These are phyloP conservation scores for Atractosteus spatula DNA, from an alignment of 2,113 vertebrate genomes.

Conservation along the genomic window DNA sequence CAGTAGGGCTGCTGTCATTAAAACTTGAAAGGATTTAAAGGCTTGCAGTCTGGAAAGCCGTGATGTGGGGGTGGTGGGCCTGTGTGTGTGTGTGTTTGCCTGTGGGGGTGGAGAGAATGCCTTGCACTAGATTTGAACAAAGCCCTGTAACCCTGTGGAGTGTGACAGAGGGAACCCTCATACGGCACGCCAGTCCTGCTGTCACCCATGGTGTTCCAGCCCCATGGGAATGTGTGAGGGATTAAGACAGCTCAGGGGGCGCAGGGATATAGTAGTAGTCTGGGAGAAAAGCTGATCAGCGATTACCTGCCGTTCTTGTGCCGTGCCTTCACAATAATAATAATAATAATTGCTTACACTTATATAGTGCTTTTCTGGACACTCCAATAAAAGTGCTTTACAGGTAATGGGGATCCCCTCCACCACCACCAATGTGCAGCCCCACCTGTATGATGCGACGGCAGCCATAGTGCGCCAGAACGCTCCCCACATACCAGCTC, in stretches of 20 bases:
- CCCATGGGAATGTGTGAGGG: slow-evolving; percentile 48
- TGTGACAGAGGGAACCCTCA: slow-evolving; percentile 51
- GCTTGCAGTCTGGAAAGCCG: slow-evolving; percentile 26
- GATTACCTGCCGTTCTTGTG: too few species aligned
- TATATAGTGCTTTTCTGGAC: too few species aligned
- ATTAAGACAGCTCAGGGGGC: slow-evolving; percentile 46
- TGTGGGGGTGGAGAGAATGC: slow-evolving; percentile 53
- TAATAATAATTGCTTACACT: too few species aligned
- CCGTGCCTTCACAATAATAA: too few species aligned
- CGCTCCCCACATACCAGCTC: too few species aligned
- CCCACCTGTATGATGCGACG: too few species aligned
- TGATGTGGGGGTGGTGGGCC: slow-evolving; percentile 28
- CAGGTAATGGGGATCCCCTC: too few species aligned
- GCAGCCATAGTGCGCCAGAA: too few species aligned
- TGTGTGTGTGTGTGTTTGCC: slow-evolving; percentile 34
- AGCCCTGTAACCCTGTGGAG: slow-evolving; percentile 23
- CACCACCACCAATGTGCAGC: too few species aligned
- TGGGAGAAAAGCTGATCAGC: too few species aligned
- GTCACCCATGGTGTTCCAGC: slow-evolving; percentile 43
- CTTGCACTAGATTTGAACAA: slow-evolving; percentile 64
- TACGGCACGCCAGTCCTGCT: slow-evolving; percentile 48
- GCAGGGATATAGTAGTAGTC: slow-evolving; percentile 5
- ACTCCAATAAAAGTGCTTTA: too few species aligned
- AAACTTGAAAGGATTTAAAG: not conserved
- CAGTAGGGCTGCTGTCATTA: slow-evolving; percentile 10